phyloP scores from a whole-genome alignment of 2,888 invertebrate genomes.

The Philhelius pedissequus region DNA sequence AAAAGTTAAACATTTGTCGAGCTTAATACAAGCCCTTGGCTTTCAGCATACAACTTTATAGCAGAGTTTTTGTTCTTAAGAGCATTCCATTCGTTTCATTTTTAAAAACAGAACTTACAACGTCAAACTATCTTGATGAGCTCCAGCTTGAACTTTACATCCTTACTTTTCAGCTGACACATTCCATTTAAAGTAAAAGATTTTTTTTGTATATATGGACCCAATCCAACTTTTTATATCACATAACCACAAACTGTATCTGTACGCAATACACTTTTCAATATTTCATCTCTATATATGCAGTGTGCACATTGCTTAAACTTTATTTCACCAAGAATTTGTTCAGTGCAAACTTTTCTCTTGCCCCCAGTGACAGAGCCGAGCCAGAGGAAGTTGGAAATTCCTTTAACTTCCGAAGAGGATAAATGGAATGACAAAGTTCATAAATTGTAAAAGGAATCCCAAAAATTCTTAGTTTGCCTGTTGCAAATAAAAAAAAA shows the following conservation, averaged over 20 bases:
- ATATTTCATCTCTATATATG: neutral
- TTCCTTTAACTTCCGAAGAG: neutral
- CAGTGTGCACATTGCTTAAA: neutral
- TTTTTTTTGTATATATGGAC: neutral
- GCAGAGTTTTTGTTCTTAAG: neutral
- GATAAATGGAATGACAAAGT: slow-evolving; percentile 4
- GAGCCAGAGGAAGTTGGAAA: neutral
- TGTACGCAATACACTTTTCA: neutral
- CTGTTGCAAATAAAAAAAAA: neutral
- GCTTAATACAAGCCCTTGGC: neutral
- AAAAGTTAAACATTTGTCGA: neutral
- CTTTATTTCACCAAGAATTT: neutral
- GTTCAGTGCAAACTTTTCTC: neutral
- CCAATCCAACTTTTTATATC: neutral
- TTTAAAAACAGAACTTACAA: neutral
- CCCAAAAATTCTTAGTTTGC: neutral
- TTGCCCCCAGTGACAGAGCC: too few relatives aligned
- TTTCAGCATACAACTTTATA: too few relatives aligned
- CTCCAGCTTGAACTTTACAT: neutral
- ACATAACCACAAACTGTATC: neutral
- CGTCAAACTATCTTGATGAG: neutral
- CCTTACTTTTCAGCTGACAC: neutral
- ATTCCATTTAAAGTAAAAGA: neutral
- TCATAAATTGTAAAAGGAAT: neutral
- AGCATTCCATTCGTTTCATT: neutral